phyloP scores from a whole-genome alignment of 2,888 invertebrate species.

The Sericinus montela region DNA sequence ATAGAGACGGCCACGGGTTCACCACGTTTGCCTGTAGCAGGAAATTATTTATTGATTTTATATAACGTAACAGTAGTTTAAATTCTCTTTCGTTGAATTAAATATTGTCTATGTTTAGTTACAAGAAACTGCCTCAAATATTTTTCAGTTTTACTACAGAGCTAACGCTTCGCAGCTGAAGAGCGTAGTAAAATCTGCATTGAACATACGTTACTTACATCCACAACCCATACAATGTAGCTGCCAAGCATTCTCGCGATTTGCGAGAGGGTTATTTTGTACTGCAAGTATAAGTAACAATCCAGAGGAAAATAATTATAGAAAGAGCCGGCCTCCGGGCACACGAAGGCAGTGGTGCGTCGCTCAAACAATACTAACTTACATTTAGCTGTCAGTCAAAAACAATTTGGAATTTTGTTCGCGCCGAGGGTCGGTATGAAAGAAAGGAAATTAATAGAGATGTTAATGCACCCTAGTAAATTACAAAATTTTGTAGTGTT shows the following conservation, averaged over 20 bases:
- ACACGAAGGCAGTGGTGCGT: conserved; percentile 61
- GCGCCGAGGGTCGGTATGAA: conserved; percentile 65
- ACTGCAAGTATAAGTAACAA: conserved; percentile 18
- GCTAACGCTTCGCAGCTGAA: no score
- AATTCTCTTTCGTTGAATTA: no score
- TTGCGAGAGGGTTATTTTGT: conserved; percentile 19
- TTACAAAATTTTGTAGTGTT: no score
- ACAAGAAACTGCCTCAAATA: no score
- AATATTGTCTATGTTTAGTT: no score
- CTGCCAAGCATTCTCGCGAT: not conserved
- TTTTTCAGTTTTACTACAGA: no score
- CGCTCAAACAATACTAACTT: conserved; percentile 77
- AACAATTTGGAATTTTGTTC: conserved; percentile 79
- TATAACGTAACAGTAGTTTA: no score
- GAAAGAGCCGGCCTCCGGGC: conserved; percentile 57
- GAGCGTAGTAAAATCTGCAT: no score
- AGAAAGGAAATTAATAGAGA: conserved; percentile 48
- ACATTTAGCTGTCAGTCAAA: conserved; percentile 80
- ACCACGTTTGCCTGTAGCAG: no score
- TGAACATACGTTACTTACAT: no score
- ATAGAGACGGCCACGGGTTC: no score
- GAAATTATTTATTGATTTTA: no score
- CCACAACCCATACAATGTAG: not conserved
- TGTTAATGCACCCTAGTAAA: conserved; percentile 20
- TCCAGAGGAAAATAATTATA: conserved; percentile 63